Conservation (phyloP, 2,113 vertebrate genomes). For the Addax nasomaculatus region DNA sequence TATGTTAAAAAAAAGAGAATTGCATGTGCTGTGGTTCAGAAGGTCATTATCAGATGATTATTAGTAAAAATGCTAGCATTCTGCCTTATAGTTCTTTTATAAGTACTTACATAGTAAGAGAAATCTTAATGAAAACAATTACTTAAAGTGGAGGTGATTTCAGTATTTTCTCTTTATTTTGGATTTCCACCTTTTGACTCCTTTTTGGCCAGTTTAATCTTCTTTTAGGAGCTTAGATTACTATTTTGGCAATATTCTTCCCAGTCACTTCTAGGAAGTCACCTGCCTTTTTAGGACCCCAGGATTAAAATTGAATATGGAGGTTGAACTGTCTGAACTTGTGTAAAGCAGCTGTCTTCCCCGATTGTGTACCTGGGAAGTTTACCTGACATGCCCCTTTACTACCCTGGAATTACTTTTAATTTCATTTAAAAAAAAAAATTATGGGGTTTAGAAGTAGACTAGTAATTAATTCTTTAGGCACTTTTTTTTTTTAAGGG, state of each 20-base stretch:
- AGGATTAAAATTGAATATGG: not conserved
- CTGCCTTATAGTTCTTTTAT: not conserved
- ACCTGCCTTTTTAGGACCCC: not conserved
- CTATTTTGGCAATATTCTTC: not conserved
- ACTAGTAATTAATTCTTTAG: no score
- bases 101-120: not conserved
- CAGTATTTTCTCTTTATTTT: not conserved
- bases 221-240: not conserved
- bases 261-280: not conserved
- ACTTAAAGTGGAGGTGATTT: not conserved
- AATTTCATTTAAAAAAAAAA: no score
- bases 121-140: not conserved
- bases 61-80: not conserved
- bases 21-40: not conserved
- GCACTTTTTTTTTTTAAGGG: no score
- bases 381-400: not conserved
- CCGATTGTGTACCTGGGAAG: not conserved
- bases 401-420: not conserved
- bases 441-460: no score
- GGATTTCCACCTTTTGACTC: not conserved
- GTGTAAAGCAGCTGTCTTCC: not conserved
- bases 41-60: not conserved
- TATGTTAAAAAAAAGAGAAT: not conserved
- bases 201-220: not conserved
- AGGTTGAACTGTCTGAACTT: not conserved